Evolutionary conservation across 2,888 invertebrate species (phyloP), one percentile per base, ranked within the genome.

Genomic region (Clitarchus hookeri): DNA sequence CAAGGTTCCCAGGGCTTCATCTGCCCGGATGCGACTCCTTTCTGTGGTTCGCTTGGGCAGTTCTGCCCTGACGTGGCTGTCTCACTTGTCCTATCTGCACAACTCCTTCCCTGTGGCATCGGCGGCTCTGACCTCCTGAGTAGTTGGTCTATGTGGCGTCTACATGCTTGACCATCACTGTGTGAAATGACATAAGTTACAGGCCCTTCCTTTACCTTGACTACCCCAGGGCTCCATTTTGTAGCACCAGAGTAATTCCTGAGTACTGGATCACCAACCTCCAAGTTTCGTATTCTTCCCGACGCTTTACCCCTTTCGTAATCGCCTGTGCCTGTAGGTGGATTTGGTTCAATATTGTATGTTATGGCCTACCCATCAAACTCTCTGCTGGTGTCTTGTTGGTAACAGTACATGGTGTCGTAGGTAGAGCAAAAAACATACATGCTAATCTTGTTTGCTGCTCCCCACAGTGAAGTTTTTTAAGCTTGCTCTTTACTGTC

Each of bases 401-500:
- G 13, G 65, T 19, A 6, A 6, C 19, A 12, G 65, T 65, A 13
- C 19, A 6, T 65, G 65, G 16, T 4, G 6, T 23, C 16, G 65
- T 19, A 19, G 11, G 11, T 19, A 65, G 65, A 19, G 11, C 16
- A 65, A 65, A 65, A 6, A 65, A 65, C 65, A 65, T 65, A 19
- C 65, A 16, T 16, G 65, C 65, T 16, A 23, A 9, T 23, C 65
- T 65, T 19, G 65, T 65, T 48, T 48, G 48, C 48, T 12, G 12
- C 6, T 48, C 48, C 6, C 48, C 48, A 48, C 48, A 48, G 6
- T 6, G 23, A 16, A 26, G 19, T 26, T 84, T 87, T 26, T 87
- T 88, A 16, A 88, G 6, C 19, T 85, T 84, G 9, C 54, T 23
- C 85, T 89, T 88, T 44, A 89, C 87, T 1, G 88, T 89, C 27